Percentiles rank a stretch among this genome's conserved stretches.
phyloP scores from a whole-genome alignment of 2,888 invertebrate genomes.

The Aphodius granarius region DNA sequence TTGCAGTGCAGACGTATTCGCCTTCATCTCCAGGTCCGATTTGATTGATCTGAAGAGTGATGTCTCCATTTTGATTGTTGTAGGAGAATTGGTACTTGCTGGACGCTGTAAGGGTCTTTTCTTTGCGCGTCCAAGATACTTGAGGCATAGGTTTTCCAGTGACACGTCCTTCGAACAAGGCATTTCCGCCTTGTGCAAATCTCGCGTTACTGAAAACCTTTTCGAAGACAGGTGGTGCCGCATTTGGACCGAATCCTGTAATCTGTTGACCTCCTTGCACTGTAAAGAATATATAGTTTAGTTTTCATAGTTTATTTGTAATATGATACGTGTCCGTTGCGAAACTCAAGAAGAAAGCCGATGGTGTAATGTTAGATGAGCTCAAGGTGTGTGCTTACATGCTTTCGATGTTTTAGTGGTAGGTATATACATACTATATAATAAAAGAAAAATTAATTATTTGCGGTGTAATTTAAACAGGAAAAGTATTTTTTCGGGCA shows the following conservation, averaged over 20 bases:
- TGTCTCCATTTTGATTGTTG: slow-evolving; percentile 70
- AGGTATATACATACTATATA: no score
- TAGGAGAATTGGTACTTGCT: slow-evolving; percentile 89
- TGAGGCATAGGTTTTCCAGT: slow-evolving; percentile 89
- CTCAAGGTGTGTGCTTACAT: neutral
- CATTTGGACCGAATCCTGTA: slow-evolving; percentile 65
- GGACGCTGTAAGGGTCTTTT: slow-evolving; percentile 79
- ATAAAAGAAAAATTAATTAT: no score
- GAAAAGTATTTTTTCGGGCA: no score
- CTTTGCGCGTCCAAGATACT: slow-evolving; percentile 89
- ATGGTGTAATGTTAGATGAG: neutral
- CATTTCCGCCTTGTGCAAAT: slow-evolving; percentile 93
- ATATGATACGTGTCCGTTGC: neutral
- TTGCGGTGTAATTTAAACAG: no score
- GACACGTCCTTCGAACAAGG: slow-evolving; percentile 89
- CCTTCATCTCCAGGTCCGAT: slow-evolving; percentile 96
- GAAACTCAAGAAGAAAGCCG: slow-evolving; percentile 1
- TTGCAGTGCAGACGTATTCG: slow-evolving; percentile 93
- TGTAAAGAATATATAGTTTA: slow-evolving; percentile 34
- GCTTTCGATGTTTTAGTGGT: neutral
- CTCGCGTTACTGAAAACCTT: slow-evolving; percentile 93
- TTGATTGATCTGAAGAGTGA: slow-evolving; percentile 85
- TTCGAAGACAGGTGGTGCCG: slow-evolving; percentile 92
- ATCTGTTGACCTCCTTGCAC: slow-evolving; percentile 56
- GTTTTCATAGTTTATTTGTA: slow-evolving; percentile 1